Base-by-base conservation (phyloP, 2,113 vertebrate species). In the Perccottus glenii region DNA sequence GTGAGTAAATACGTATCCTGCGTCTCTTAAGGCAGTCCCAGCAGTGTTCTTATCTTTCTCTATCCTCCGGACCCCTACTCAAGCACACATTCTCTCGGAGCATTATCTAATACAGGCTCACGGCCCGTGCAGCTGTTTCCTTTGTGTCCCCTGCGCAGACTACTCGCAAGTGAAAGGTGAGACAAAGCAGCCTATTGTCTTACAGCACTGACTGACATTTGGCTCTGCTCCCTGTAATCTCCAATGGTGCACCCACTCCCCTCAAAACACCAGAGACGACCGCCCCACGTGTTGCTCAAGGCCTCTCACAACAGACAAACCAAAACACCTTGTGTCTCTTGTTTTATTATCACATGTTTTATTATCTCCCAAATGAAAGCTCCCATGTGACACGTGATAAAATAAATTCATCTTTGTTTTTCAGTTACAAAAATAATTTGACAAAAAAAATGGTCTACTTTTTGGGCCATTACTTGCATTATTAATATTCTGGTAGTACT, bases 91-190 rank as follows among this genome's bases (percentile, higher is more conserved):
- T 36, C 40, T 40, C 56, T 35, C 44, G 42, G 32, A 48, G 45
- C 45, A 35, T 47, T 57, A 74, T 55, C 6, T 55, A 40, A 73
- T 35, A 40, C 47, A 9, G 48, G 11, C 16, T 78, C 44, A 33
- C 9, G 44, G 36, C 5, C 11, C 64, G 27, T 32, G 6, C 51
- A 60, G 33, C 48, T 66, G 27, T 36, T 64, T 66, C 40, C 48
- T 71, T 68, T 81, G 57, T 75, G 44, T 64, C 53, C 48, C 51
- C 49, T 19, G 59, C 6, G 27, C 32, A 64, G 38, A 27, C 19
- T 27, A 63, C 49, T 50, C 32, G 36, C 11, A 55, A 48, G 36
- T 57, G 47, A 78, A 71, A 80, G 59, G 11, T 56, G 57, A 62
- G 48, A 44, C 19, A 48, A 14, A 62, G 49, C 47, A 55, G 16